A percentile compares a stretch with the other conserved stretches of the same genome.
Conservation (phyloP, 2,888 invertebrate species). For the Polyommatus icarus region DNA sequence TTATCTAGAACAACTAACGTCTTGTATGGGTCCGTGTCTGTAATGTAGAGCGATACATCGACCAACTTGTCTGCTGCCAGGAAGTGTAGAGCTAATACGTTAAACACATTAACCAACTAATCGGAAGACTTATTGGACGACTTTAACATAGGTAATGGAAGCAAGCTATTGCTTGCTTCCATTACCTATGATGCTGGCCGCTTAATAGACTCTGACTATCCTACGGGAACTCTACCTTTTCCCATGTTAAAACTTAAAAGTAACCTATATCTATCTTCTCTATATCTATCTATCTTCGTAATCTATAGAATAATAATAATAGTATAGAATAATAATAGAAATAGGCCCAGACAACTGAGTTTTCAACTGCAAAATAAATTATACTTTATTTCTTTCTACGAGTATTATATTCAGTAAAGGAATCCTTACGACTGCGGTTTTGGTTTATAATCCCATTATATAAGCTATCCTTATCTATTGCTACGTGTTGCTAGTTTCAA, state of each 20-base stretch:
- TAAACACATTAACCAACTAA: not conserved
- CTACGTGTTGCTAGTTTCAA: not conserved
- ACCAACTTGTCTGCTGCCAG: not conserved
- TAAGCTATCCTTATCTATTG: constrained; percentile 22
- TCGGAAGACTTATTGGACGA: not conserved
- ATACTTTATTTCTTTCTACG: constrained; percentile 8
- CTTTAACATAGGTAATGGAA: not conserved
- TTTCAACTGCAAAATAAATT: not conserved
- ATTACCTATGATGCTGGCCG: too few relatives aligned
- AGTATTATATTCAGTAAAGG: constrained; percentile 23
- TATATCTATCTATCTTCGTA: too few relatives aligned
- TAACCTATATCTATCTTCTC: too few relatives aligned
- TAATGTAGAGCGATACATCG: not conserved
- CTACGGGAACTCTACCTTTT: too few relatives aligned
- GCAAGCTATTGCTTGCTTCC: too few relatives aligned
- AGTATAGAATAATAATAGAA: too few relatives aligned
- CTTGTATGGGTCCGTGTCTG: not conserved
- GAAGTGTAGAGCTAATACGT: not conserved
- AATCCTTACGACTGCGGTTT: constrained; percentile 27
- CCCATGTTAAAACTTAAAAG: too few relatives aligned
- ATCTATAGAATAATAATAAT: too few relatives aligned
- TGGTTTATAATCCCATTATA: constrained; percentile 23
- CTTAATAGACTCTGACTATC: too few relatives aligned
- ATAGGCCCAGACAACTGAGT: not conserved
- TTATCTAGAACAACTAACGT: too few relatives aligned